Evolutionary conservation across 2,113 vertebrate genomes (phyloP).

Genomic region (Morone chrysops): DNA sequence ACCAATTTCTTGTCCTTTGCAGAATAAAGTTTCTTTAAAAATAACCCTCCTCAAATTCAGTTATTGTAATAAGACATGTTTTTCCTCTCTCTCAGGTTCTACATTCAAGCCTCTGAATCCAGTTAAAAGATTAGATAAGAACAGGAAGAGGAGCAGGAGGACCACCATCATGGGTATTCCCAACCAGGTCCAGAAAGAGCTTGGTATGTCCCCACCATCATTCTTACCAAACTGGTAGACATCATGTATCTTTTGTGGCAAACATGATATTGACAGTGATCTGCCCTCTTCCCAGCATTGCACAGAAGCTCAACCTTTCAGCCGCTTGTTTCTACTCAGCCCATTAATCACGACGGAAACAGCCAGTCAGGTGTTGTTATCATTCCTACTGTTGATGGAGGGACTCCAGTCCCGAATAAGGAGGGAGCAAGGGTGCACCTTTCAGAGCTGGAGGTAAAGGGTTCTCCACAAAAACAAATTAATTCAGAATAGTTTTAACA

Average conservation of each 20-base stretch:
- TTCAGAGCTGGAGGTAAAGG: conserved; percentile 75
- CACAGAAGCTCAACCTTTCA: conserved; percentile 75
- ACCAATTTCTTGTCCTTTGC: not conserved
- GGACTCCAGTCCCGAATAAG: conserved; percentile 58
- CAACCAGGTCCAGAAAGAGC: conserved; percentile 94
- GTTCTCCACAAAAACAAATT: not conserved
- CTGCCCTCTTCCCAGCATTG: conserved; percentile 67
- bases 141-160: conserved; percentile 88
- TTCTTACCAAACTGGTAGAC: not conserved
- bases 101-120: conserved; percentile 95
- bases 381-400: conserved; percentile 91
- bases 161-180: conserved; percentile 96
- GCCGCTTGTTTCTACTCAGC: conserved; percentile 51
- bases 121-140: conserved; percentile 84
- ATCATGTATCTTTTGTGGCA: not conserved
- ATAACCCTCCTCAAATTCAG: not conserved
- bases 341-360: conserved; percentile 69
- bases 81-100: conserved; percentile 84
- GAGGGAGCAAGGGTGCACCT: conserved; percentile 88
- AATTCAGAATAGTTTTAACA: not conserved
- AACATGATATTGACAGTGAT: conserved; percentile 19
- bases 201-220: conserved; percentile 84
- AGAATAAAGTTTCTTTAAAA: not conserved
- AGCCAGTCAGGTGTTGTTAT: conserved; percentile 76
- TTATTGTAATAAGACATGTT: not conserved